Percentiles rank a stretch among this genome's conserved stretches.
Evolutionary conservation across 2,888 invertebrate genomes (phyloP).

Genomic region (Rhorus exstirpatorius): DNA sequence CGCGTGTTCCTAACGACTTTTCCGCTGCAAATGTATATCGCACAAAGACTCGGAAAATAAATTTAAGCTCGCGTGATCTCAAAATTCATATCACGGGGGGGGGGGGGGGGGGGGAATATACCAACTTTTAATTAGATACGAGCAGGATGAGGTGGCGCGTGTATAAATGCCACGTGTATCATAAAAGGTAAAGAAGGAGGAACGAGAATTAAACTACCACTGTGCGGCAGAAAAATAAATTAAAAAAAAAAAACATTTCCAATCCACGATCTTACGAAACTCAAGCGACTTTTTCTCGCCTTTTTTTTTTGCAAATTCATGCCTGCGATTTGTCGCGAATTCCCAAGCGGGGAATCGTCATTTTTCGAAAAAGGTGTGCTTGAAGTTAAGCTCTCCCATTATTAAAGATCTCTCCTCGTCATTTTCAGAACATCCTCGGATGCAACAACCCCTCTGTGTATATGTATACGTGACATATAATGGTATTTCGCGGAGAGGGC

Average conservation of each 20-base stretch:
- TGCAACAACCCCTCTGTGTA: background rate
- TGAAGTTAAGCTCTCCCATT: constrained; percentile 22
- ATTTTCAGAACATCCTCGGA: constrained; percentile 23
- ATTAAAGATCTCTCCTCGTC: constrained; percentile 39
- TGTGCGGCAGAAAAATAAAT: background rate
- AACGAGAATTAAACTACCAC: background rate
- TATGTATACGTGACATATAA: background rate
- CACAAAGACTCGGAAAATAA: constrained; percentile 38
- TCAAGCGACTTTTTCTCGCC: background rate
- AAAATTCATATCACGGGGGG: no score
- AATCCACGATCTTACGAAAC: background rate
- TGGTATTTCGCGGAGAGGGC: background rate
- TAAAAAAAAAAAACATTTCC: background rate
- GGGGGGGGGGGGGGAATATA: constrained; percentile 36
- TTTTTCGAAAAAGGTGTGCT: constrained; percentile 28
- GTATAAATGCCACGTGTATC: constrained; percentile 15
- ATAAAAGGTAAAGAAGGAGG: background rate
- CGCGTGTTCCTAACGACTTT: constrained; percentile 44
- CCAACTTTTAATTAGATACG: constrained; percentile 53
- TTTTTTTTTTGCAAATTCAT: background rate
- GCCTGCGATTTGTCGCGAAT: constrained; percentile 22
- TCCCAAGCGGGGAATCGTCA: background rate
- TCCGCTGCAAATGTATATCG: constrained; percentile 10
- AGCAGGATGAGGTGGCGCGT: constrained; percentile 1
- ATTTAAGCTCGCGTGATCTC: constrained; percentile 50